These are phyloP conservation scores for Micrasema minimum DNA, from an alignment of 1,140 invertebrate species.

Conservation along the genomic window DNA sequence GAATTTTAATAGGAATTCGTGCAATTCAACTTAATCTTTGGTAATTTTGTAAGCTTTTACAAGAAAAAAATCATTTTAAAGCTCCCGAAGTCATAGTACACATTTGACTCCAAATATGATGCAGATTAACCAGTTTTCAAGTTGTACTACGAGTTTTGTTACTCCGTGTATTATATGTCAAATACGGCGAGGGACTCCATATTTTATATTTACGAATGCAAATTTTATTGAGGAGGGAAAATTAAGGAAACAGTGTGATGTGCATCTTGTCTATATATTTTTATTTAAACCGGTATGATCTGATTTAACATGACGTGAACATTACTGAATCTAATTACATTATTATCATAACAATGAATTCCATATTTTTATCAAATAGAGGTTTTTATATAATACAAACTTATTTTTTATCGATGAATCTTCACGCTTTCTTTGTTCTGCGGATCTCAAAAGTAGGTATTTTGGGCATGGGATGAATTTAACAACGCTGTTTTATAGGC, in stretches of 20 bases:
- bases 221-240: background rate
- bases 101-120: too few species aligned
- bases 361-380: slow-evolving; percentile 52
- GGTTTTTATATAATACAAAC: slow-evolving; percentile 49
- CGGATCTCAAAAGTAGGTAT: background rate
- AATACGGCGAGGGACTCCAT: too few species aligned
- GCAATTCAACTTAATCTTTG: too few species aligned
- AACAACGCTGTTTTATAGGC: slow-evolving; percentile 11
- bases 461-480: slow-evolving; percentile 1
- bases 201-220: too few species aligned
- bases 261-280: slow-evolving; percentile 46
- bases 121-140: too few species aligned
- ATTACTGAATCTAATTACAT: slow-evolving; percentile 53
- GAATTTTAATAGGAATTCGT: too few species aligned
- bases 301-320: slow-evolving; percentile 54
- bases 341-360: slow-evolving; percentile 53
- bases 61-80: too few species aligned
- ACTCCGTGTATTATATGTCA: too few species aligned
- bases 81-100: too few species aligned
- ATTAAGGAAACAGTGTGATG: slow-evolving; percentile 38
- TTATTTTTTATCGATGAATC: slow-evolving; percentile 22
- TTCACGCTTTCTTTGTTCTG: background rate
- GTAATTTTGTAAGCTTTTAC: too few species aligned
- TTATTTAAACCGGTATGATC: slow-evolving; percentile 51
- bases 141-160: too few species aligned